These are phyloP conservation scores for Heliconius himera DNA, from an alignment of 1,140 invertebrate species.

Conservation along the genomic window DNA sequence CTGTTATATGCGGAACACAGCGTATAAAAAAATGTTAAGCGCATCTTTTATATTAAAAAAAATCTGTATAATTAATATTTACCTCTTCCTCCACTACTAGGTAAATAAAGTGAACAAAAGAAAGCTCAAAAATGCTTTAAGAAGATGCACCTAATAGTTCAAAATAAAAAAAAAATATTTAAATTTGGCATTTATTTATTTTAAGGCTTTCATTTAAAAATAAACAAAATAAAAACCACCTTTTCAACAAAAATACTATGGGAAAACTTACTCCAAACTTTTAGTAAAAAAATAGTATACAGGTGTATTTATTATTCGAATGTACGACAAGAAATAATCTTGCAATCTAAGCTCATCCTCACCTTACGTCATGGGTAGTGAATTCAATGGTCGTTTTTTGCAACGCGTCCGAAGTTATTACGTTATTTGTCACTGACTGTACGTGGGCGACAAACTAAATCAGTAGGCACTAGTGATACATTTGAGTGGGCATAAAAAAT, in stretches of 20 bases:
- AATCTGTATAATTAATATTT: too few species aligned
- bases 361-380: conserved; percentile 23
- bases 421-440: conserved; percentile 29
- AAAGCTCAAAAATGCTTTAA: too few species aligned
- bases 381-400: conserved; percentile 33
- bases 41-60: too few species aligned
- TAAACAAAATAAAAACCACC: neutral
- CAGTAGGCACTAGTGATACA: neutral
- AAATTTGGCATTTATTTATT: too few species aligned
- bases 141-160: too few species aligned
- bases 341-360: neutral
- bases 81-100: too few species aligned
- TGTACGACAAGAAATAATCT: neutral
- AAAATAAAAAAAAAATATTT: too few species aligned
- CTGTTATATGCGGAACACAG: too few species aligned
- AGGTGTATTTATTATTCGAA: neutral
- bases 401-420: conserved; percentile 29
- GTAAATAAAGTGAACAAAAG: too few species aligned
- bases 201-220: neutral
- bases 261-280: too few species aligned
- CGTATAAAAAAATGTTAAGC: too few species aligned
- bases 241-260: too few species aligned
- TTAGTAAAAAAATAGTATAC: neutral
- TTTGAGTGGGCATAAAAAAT: neutral
- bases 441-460: conserved; percentile 32